phyloP scores from a whole-genome alignment of 2,888 invertebrate genomes.

The Euphydryas editha region DNA sequence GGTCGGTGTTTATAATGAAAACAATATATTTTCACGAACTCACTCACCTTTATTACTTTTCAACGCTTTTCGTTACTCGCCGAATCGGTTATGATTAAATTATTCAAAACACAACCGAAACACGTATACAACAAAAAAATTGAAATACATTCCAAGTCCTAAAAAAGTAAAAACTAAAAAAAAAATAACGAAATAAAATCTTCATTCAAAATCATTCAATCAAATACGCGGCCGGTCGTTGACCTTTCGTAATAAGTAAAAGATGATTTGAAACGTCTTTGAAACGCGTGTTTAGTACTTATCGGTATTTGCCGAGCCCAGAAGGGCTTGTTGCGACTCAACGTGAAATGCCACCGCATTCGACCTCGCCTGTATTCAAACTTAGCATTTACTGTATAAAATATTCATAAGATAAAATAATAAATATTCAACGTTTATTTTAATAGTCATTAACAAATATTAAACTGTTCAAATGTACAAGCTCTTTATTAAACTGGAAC shows the following conservation, averaged over 20 bases:
- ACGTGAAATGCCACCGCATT: conserved; percentile 47
- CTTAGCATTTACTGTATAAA: conserved; percentile 9
- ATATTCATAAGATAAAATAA: conserved; percentile 10
- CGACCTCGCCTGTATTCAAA: conserved; percentile 24
- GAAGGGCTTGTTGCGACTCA: conserved; percentile 34
- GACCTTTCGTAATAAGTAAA: conserved; percentile 23
- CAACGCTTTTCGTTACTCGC: no score
- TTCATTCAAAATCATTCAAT: not conserved
- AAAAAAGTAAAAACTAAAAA: not conserved
- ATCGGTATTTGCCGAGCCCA: conserved; percentile 33
- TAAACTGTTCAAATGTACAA: no score
- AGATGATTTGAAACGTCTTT: conserved; percentile 25
- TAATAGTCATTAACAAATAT: no score
- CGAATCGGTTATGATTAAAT: no score
- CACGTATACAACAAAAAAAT: no score
- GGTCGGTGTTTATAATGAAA: no score
- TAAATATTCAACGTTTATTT: conserved; percentile 4
- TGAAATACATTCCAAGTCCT: no score
- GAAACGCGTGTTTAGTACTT: conserved; percentile 12
- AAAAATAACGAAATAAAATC: not conserved
- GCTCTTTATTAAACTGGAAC: no score
- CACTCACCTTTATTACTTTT: no score
- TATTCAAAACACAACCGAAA: no score
- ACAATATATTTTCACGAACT: no score
- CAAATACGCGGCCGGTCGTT: conserved; percentile 8